Conservation (phyloP, 2,113 vertebrate genomes). For the Daboia siamensis region DNA sequence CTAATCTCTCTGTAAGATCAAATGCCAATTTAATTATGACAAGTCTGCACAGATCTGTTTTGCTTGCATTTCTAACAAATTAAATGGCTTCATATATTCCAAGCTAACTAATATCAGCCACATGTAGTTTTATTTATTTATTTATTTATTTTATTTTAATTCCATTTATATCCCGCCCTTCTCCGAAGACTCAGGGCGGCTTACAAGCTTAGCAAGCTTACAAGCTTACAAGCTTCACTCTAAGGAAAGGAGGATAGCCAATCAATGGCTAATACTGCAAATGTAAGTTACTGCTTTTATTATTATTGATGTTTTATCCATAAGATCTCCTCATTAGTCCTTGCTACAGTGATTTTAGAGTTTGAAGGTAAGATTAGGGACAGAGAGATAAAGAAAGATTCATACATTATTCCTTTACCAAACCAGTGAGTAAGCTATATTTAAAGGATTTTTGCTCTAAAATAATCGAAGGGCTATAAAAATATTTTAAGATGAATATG, state of each 20-base stretch:
- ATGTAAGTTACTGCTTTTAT: neutral
- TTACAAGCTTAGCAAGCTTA: too few relatives aligned
- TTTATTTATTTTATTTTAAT: too few relatives aligned
- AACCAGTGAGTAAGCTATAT: neutral
- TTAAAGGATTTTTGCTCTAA: neutral
- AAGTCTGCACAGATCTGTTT: neutral
- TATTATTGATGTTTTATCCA: neutral
- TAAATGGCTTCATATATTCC: neutral
- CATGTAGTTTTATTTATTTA: neutral
- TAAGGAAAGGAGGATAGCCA: neutral
- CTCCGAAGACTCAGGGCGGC: too few relatives aligned
- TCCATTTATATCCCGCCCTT: too few relatives aligned
- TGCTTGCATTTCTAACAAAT: neutral
- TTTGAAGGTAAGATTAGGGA: neutral
- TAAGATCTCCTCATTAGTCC: neutral
- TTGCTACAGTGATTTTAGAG: neutral
- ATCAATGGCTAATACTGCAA: neutral
- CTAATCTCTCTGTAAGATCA: neutral
- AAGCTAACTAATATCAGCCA: neutral
- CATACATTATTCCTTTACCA: neutral
- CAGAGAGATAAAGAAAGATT: neutral
- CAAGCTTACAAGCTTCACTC: too few relatives aligned
- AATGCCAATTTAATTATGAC: neutral
- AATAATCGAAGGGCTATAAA: neutral
- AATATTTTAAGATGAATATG: neutral